These are phyloP conservation scores for Podarcis raffonei DNA, from an alignment of 2,113 vertebrate species.

Conservation along the genomic window DNA sequence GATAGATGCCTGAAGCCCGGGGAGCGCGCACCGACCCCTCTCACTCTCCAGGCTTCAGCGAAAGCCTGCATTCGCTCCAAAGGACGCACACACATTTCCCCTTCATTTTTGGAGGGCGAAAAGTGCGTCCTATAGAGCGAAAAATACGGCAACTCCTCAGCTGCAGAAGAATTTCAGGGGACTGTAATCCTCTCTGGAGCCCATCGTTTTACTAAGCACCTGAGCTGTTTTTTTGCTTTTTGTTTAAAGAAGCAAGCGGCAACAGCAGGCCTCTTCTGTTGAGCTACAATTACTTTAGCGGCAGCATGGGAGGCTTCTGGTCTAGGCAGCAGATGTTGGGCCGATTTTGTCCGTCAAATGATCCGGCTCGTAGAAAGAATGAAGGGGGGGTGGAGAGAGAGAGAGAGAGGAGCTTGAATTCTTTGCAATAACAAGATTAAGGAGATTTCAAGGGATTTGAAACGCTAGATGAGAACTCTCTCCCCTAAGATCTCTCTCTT, in stretches of 20 bases:
- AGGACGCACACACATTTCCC: too few species aligned
- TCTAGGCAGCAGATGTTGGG: conserved; percentile 32
- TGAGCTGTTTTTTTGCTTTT: too few species aligned
- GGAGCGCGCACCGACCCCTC: too few species aligned
- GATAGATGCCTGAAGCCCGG: too few species aligned
- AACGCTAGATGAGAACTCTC: conserved; percentile 52
- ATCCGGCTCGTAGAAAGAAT: conserved; percentile 2
- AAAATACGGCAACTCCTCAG: not conserved
- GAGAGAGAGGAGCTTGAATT: conserved; percentile 31
- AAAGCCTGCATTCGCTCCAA: too few species aligned
- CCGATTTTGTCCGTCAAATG: conserved; percentile 10
- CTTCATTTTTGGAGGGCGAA: too few species aligned
- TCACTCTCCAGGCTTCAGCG: too few species aligned
- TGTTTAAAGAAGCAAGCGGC: rapidly evolving
- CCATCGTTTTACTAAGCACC: not conserved
- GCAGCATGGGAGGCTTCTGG: not conserved
- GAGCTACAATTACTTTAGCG: rapidly evolving
- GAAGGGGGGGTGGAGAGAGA: not conserved
- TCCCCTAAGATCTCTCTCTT: conserved; percentile 39
- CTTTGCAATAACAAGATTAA: conserved; percentile 65
- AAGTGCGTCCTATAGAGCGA: too few species aligned
- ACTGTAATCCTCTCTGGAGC: not conserved
- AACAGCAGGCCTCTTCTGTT: not conserved
- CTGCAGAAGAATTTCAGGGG: not conserved
- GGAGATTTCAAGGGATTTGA: conserved; percentile 62